phyloP scores from a whole-genome alignment of 2,888 invertebrate genomes.

The Leptopilina syphax region DNA sequence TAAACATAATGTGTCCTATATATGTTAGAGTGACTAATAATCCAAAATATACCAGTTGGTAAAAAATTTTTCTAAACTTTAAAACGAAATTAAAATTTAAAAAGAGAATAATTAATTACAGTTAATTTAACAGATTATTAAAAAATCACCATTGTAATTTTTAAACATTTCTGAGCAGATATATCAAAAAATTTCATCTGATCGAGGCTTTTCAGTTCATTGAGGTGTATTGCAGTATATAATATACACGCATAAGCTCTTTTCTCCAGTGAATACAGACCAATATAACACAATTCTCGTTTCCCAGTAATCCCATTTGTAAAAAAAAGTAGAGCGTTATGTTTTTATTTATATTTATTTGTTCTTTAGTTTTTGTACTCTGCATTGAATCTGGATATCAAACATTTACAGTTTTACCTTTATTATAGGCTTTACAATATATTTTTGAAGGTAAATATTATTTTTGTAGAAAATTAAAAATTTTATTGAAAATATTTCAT shows the following conservation, averaged over 20 bases:
- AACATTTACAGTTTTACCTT: neutral
- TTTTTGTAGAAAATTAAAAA: neutral
- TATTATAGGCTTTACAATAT: neutral
- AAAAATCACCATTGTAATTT: too few species aligned
- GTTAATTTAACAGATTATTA: too few species aligned
- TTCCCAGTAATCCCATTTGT: conserved; percentile 21
- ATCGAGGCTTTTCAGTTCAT: conserved; percentile 18
- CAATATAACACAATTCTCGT: conserved; percentile 9
- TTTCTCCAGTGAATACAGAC: conserved; percentile 21
- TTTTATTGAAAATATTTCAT: neutral
- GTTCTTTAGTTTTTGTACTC: neutral
- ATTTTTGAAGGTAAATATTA: neutral
- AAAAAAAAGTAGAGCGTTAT: conserved; percentile 1
- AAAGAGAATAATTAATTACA: too few species aligned
- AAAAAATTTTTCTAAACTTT: too few species aligned
- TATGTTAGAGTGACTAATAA: too few species aligned
- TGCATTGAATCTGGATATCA: neutral
- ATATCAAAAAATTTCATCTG: neutral
- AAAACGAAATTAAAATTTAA: too few species aligned
- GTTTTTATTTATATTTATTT: neutral
- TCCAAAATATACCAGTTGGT: too few species aligned
- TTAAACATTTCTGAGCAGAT: neutral
- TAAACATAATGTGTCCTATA: too few species aligned
- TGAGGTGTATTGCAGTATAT: neutral
- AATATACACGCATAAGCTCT: conserved; percentile 23